Base-by-base conservation (phyloP, 1,140 invertebrate genomes). In the Battus philenor region DNA sequence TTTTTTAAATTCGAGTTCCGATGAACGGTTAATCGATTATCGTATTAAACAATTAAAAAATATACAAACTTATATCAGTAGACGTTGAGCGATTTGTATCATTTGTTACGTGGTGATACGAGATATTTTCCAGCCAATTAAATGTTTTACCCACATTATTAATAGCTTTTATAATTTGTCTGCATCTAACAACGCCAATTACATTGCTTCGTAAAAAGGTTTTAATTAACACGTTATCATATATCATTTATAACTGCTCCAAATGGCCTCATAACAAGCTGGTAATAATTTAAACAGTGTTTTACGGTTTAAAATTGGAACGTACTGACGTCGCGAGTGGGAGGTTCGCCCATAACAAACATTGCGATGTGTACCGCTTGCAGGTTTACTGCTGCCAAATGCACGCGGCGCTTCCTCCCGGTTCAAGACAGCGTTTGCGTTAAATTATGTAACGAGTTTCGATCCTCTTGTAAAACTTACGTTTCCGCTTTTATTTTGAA, bases 291-390 rank as follows among this genome's bases (percentile, higher is more conserved):
- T 59, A 70, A 43, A 59, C 54, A 64, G 53, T 15, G 38, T 9
- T 22, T 41, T 62, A 69, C 50, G 48, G 31, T 52, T 63, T 75
- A 75, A 75, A 73, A 71, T 70, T 73, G 69, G 71, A 70, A 50
- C 62, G 46, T 27, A 57, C 43, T 71, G 59, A 71, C 55, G 63
- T 56, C 36, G 31, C 20, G 50, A 59, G 59, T 69, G 61, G 63
- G 61, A 63, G 64, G 68, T 50, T 58, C 47, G 49, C 51, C 54
- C 54, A 62, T 54, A 71, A 65, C 58, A 65, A 65, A 52, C 18
- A 45, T 62, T 54, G 61, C 51, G 49, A 61, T 67, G 46, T 56
- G 57, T 44, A 53, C 60, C 54, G 39, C 48, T 55, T 51, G 47
- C 26, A 20, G 48, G 46, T 44, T 46, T 50, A 46, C 30, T 59